Evolutionary conservation across 1,140 invertebrate species (phyloP).

Genomic region (Pogonus chalceus): DNA sequence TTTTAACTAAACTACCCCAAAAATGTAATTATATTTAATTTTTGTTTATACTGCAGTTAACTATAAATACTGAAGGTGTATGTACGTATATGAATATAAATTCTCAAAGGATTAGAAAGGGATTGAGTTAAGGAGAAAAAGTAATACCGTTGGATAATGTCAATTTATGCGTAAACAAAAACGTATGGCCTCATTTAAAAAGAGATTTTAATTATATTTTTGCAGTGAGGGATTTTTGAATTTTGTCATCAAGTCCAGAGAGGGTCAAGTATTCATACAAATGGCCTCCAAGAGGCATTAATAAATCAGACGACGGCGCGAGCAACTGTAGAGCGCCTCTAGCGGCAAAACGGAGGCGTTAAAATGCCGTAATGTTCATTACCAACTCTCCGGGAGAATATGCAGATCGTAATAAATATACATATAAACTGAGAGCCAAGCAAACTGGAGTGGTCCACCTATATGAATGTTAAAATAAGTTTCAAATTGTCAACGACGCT

Average conservation of each 20-base stretch:
- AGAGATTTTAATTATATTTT: conserved; percentile 23
- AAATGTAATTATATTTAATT: no score
- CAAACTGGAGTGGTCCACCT: conserved; percentile 23
- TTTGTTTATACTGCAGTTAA: no score
- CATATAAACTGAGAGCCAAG: conserved; percentile 26
- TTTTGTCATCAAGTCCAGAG: conserved; percentile 16
- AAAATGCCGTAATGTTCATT: conserved; percentile 19
- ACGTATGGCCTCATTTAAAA: conserved; percentile 22
- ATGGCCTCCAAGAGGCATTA: conserved; percentile 17
- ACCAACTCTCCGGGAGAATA: conserved; percentile 17
- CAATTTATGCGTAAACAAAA: conserved; percentile 15
- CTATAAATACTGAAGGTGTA: no score
- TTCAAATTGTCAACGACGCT: conserved; percentile 38
- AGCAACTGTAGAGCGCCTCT: no score
- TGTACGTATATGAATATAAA: no score
- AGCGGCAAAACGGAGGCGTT: conserved; percentile 9
- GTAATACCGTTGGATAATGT: neutral
- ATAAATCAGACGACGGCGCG: conserved; percentile 19
- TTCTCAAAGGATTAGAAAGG: no score
- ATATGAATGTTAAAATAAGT: conserved; percentile 41
- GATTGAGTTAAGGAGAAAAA: no score
- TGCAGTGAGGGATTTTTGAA: conserved; percentile 12
- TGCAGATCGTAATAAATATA: conserved; percentile 30
- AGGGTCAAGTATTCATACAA: conserved; percentile 18
- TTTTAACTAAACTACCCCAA: no score